A percentile compares a stretch with the other conserved stretches of the same genome.
Evolutionary conservation across 2,113 vertebrate genomes (phyloP).

Genomic region (Sinocyclocheilus anophthalmus): DNA sequence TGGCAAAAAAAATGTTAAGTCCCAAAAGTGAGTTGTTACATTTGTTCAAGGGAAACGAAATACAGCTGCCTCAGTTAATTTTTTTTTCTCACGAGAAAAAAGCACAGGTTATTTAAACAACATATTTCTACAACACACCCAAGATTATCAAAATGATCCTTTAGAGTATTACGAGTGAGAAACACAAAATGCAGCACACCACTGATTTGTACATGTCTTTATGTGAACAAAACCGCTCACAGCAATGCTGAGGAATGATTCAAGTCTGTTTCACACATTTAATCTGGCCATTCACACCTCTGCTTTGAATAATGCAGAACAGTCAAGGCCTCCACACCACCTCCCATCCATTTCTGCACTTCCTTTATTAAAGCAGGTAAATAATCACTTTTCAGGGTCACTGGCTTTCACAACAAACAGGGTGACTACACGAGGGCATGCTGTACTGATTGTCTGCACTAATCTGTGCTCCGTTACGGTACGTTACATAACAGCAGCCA

Average conservation of each 20-base stretch:
- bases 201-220: not conserved
- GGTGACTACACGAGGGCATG: not conserved
- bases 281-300: conserved; percentile 7
- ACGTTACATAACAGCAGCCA: conserved; percentile 19
- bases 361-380: not conserved
- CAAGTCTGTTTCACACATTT: not conserved
- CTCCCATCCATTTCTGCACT: too few relatives aligned
- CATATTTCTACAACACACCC: not conserved
- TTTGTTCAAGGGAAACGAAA: not conserved
- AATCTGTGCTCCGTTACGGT: not conserved
- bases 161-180: not conserved
- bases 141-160: not conserved
- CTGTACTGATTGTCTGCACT: not conserved
- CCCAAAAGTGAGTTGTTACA: not conserved
- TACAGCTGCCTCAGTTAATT: not conserved
- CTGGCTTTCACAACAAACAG: not conserved
- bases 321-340: not conserved
- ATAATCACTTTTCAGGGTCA: not conserved
- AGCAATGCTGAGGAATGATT: not conserved
- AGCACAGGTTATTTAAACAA: not conserved
- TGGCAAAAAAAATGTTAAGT: not conserved
- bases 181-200: not conserved
- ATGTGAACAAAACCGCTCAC: not conserved
- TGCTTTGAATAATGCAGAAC: not conserved
- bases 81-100: not conserved